Evolutionary conservation across 2,113 vertebrate genomes (phyloP).

Genomic region (Heterochromis multidens): DNA sequence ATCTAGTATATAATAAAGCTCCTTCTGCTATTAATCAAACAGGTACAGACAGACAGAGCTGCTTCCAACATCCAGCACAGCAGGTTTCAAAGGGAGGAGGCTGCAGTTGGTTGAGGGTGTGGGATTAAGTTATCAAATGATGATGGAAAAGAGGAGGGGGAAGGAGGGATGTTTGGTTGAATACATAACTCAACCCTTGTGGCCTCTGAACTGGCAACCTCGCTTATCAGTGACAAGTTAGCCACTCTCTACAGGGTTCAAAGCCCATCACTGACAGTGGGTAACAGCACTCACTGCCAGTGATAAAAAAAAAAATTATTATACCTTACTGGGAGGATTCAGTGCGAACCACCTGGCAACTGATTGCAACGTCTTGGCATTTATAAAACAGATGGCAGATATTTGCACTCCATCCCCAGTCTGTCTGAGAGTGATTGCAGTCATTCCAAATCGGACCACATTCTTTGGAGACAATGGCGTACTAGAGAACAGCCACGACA

Average conservation of each 20-base stretch:
- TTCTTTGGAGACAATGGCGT: background rate
- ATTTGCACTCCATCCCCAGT: background rate
- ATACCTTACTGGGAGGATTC: background rate
- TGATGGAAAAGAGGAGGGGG: background rate
- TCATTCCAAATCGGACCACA: background rate
- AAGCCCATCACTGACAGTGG: background rate
- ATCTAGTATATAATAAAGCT: background rate
- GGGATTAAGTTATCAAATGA: constrained; percentile 12
- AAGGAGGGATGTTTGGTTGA: background rate
- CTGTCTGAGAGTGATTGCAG: background rate
- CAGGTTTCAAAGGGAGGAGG: constrained; percentile 28
- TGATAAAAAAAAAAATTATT: background rate
- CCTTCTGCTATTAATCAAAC: background rate
- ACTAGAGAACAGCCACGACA: background rate
- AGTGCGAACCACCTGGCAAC: background rate
- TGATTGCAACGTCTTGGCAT: background rate
- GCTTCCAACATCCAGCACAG: background rate
- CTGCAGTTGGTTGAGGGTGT: background rate
- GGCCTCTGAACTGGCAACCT: constrained; percentile 26
- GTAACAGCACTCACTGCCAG: background rate
- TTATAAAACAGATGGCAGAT: background rate
- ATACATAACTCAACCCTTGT: background rate
- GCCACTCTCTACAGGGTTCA: constrained; percentile 4
- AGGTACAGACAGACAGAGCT: background rate
- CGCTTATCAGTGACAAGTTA: constrained; percentile 13